Percentiles rank a stretch among this genome's conserved stretches.
phyloP scores from a whole-genome alignment of 2,797 vertebrate genomes.

The Tokudaia muenninki region DNA sequence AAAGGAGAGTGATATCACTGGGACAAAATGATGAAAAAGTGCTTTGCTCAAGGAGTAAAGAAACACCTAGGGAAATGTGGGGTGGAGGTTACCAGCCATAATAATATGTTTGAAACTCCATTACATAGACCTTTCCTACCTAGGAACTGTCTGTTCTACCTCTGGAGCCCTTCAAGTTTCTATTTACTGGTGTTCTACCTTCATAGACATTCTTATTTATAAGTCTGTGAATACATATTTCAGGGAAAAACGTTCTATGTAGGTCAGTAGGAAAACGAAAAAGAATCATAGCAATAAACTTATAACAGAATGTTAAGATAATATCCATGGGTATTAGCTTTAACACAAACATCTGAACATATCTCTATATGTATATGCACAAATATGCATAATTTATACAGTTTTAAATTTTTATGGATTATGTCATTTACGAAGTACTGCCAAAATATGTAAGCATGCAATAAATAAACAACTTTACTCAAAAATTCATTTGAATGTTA shows the following conservation, averaged over 20 bases:
- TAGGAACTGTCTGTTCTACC: rapidly evolving
- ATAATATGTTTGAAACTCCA: not conserved
- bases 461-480: not conserved
- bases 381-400: not conserved
- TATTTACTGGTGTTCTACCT: not conserved
- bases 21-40: not conserved
- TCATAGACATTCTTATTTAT: not conserved
- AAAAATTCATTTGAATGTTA: not conserved
- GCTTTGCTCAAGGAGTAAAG: not conserved
- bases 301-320: not conserved
- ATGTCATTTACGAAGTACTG: not conserved
- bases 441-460: not conserved
- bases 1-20: not conserved
- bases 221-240: not conserved
- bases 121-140: not conserved
- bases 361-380: not conserved
- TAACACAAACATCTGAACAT: not conserved
- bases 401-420: not conserved
- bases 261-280: not conserved
- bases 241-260: not conserved
- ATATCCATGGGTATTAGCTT: not conserved
- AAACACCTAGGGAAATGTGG: not conserved
- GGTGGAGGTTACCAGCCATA: rapidly evolving
- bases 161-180: not conserved
- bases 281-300: not conserved